Evolutionary conservation across 2,113 vertebrate genomes (phyloP).

Genomic region (Neopipo cinnamomea): DNA sequence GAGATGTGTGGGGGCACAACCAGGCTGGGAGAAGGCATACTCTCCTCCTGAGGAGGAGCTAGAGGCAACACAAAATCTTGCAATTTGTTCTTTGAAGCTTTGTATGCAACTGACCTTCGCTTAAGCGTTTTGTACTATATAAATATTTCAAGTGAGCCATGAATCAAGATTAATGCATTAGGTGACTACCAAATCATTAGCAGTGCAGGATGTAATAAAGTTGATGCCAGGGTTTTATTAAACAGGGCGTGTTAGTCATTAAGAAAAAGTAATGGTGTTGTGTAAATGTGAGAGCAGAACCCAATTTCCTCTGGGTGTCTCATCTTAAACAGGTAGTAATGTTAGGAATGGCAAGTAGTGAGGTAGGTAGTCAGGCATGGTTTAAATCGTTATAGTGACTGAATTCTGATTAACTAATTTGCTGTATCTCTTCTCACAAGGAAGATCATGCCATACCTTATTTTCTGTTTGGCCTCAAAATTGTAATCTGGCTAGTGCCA

Average conservation of each 20-base stretch:
- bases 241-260: constrained; percentile 25
- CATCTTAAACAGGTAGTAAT: neutral
- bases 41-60: neutral
- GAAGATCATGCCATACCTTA: neutral
- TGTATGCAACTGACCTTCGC: neutral
- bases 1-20: neutral
- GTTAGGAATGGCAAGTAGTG: neutral
- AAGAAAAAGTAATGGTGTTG: constrained; percentile 7
- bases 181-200: constrained; percentile 35
- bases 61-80: neutral
- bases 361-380: neutral
- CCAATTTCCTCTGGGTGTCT: neutral
- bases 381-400: neutral
- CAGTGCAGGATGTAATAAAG: constrained; percentile 40
- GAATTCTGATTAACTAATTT: neutral
- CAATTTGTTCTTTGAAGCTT: neutral
- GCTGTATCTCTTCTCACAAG: neutral
- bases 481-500: neutral
- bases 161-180: neutral
- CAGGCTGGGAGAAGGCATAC: accelerated
- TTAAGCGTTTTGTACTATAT: neutral
- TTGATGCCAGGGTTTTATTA: constrained; percentile 29
- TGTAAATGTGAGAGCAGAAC: constrained; percentile 15
- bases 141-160: neutral
- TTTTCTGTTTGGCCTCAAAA: neutral